Evolutionary conservation across 2,888 invertebrate species (phyloP), one percentile per base, ranked within the genome.

Genomic region (Brenthis ino): DNA sequence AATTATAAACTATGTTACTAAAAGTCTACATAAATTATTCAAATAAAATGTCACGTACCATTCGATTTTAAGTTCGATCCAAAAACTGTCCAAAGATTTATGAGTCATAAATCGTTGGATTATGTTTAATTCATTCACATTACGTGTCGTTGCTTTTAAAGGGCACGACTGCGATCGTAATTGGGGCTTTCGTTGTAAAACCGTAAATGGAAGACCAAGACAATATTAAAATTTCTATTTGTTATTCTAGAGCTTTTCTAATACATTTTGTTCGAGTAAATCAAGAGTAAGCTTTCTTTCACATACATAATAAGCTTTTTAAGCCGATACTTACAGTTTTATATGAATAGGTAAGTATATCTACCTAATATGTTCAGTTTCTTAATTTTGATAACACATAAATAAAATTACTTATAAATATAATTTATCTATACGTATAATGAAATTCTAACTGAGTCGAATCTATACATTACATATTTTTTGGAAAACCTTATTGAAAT

Each of bases 151-250:
- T 53, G 33, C 64, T 28, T 65, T 58, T 61, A 51, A 69, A 66
- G 67, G 54, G 57, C 57, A 61, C 54, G 58, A 53, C 11, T 28
- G 58, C 55, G 50, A 70, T 57, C 60, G 53, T 65, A 68, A 68
- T 66, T 67, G 66, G 66, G 24, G 28, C 66, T 60, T 60, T 48
- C 56, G 64, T 57, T 57, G 56, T 56, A 51, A 54, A 47, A 37
- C 65, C 64, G 20, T 51, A 67, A 37, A 70, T 57, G 61, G 58
- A 16, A 37, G 37, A 43, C 12, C 61, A n/a, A 56, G 64, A 67
- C 61, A 65, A 48, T 67, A 56, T 65, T 70, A 57, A 64, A 33
- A 53, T 54, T 11, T 54, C 60, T 55, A 47, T 55, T 67, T 61
- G 60, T 37, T 61, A 61, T 56, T 61, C 61, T 56, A 24, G 5